A percentile compares a stretch with the other conserved stretches of the same genome.
These are phyloP conservation scores for Cyclophora punctaria DNA, from an alignment of 2,888 invertebrate species.

Conservation along the genomic window DNA sequence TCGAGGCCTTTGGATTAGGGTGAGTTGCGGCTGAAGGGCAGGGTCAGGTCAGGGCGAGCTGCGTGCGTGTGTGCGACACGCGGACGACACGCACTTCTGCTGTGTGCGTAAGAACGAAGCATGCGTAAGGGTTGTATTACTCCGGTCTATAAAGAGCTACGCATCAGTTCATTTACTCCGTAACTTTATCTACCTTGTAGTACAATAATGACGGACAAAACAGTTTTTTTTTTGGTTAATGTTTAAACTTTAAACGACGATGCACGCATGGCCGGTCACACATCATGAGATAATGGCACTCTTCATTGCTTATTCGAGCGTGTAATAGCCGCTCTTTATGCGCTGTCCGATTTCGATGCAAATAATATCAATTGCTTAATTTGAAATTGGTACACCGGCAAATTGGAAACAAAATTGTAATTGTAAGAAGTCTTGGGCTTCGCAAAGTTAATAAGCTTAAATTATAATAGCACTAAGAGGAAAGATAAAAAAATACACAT, in stretches of 20 bases:
- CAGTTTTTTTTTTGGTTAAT: too few relatives aligned
- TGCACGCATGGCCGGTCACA: conserved; percentile 11
- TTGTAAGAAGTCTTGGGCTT: conserved; percentile 1
- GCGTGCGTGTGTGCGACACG: conserved; percentile 13
- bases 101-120: conserved; percentile 21
- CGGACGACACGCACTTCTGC: conserved; percentile 5
- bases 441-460: too few relatives aligned
- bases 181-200: too few relatives aligned
- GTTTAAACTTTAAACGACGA: conserved; percentile 8
- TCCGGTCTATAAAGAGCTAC: too few relatives aligned
- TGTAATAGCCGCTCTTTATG: conserved; percentile 20
- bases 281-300: conserved; percentile 2
- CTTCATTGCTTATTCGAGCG: conserved; percentile 14
- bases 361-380: conserved; percentile 41
- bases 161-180: too few relatives aligned
- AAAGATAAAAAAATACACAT: too few relatives aligned
- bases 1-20: conserved; percentile 21
- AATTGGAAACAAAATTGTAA: conserved; percentile 1
- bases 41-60: conserved; percentile 6
- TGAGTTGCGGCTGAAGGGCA: conserved; percentile 37
- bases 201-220: too few relatives aligned
- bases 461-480: too few relatives aligned
- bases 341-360: conserved; percentile 17
- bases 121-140: too few relatives aligned
- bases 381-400: conserved; percentile 21